A percentile compares a stretch with the other conserved stretches of the same genome.
Evolutionary conservation across 2,797 vertebrate genomes (phyloP).

Genomic region (Smutsia gigantea): DNA sequence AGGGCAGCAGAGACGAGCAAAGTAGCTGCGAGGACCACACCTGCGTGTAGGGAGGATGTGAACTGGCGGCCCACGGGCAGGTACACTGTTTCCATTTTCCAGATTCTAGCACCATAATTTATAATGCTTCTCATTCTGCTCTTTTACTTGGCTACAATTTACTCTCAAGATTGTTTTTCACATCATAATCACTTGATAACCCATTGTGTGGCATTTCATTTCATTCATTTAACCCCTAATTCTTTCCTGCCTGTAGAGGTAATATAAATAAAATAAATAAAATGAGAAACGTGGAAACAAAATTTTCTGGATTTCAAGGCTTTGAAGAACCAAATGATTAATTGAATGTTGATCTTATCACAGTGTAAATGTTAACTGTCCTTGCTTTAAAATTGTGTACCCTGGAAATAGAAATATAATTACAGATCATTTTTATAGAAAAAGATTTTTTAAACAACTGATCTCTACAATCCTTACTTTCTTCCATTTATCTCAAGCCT

Average conservation of each 20-base stretch:
- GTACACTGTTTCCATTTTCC: background rate
- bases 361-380: slow-evolving; percentile 66
- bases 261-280: slow-evolving; percentile 59
- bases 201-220: slow-evolving; percentile 22
- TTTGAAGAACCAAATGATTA: slow-evolving; percentile 69
- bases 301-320: slow-evolving; percentile 29
- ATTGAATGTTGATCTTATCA: slow-evolving; percentile 55
- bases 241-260: slow-evolving; percentile 37
- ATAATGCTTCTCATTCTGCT: background rate
- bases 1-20: background rate
- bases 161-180: background rate
- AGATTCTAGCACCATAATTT: background rate
- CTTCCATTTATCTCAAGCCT: slow-evolving; percentile 73
- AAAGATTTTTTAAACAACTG: slow-evolving; percentile 74
- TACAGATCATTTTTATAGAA: slow-evolving; percentile 60
- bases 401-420: slow-evolving; percentile 56
- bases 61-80: background rate
- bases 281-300: slow-evolving; percentile 53
- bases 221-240: background rate
- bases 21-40: rapidly evolving
- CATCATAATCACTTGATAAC: slow-evolving; percentile 41
- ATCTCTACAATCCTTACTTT: slow-evolving; percentile 63
- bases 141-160: slow-evolving; percentile 3
- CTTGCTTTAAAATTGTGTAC: slow-evolving; percentile 69
- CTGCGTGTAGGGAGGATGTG: rapidly evolving